Conservation (phyloP, 1,140 invertebrate genomes). For the Anthonomus grandis region DNA sequence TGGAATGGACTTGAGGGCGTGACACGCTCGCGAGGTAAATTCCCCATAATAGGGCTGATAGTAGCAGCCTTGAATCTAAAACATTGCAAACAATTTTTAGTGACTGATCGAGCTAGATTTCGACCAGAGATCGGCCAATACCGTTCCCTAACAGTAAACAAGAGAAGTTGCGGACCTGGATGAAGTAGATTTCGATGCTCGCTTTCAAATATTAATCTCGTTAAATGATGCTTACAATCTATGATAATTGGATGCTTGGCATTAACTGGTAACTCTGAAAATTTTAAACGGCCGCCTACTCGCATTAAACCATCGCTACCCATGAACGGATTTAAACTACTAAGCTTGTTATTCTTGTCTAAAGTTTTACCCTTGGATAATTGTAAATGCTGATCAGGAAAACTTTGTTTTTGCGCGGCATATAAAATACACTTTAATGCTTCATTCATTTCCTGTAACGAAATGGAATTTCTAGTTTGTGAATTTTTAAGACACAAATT, state of each 20-base stretch:
- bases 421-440: too few species aligned
- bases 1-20: neutral
- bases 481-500: too few species aligned
- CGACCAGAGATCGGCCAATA: constrained; percentile 35
- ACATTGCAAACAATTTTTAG: constrained; percentile 19
- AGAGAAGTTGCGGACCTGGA: constrained; percentile 31
- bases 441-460: too few species aligned
- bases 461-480: too few species aligned
- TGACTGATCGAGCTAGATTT: constrained; percentile 27
- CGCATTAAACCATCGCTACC: constrained; percentile 40
- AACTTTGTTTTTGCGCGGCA: too few species aligned
- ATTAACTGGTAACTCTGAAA: constrained; percentile 35
- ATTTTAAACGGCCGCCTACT: constrained; percentile 46
- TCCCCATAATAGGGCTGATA: neutral
- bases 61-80: neutral
- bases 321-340: constrained; percentile 3
- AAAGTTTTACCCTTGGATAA: too few species aligned
- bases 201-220: constrained; percentile 24
- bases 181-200: constrained; percentile 34
- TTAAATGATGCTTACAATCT: constrained; percentile 31
- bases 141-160: constrained; percentile 22
- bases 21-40: neutral
- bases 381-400: too few species aligned
- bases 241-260: constrained; percentile 46
- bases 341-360: neutral